Evolutionary conservation across 2,888 invertebrate genomes (phyloP).

Genomic region (Lasioglossum calceatum): DNA sequence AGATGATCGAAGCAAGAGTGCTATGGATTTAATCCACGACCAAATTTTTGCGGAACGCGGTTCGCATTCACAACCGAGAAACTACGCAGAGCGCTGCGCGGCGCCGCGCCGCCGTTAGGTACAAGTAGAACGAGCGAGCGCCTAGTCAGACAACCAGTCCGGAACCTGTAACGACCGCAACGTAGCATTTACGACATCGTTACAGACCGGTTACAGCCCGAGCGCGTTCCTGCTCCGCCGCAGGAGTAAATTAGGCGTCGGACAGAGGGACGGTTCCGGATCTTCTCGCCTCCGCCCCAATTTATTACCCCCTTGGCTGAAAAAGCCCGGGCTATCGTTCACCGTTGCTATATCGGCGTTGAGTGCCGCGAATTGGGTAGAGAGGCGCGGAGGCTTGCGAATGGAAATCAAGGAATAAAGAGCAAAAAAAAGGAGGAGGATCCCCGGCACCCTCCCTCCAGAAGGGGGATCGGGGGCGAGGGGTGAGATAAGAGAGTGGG

Average conservation of each 20-base stretch:
- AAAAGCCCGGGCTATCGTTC: slow-evolving; percentile 1
- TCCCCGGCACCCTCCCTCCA: neutral
- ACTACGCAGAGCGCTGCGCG: neutral
- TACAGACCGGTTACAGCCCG: neutral
- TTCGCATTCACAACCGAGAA: neutral
- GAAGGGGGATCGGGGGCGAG: neutral
- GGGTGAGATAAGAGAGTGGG: slow-evolving; percentile 1
- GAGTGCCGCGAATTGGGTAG: slow-evolving; percentile 15
- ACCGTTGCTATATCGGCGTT: neutral
- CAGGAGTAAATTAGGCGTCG: slow-evolving; percentile 26
- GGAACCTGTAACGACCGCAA: neutral
- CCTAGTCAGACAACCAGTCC: slow-evolving; percentile 1
- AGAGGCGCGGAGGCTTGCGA: neutral
- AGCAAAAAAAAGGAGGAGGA: neutral
- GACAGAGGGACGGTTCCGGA: neutral
- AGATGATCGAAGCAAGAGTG: no score
- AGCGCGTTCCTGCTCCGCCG: neutral
- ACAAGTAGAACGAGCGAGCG: neutral
- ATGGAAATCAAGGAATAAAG: slow-evolving; percentile 37
- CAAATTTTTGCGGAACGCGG: neutral
- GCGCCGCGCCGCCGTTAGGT: neutral
- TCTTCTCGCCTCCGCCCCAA: neutral
- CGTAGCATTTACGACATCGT: slow-evolving; percentile 10
- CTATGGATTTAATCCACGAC: neutral
- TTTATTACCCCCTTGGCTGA: slow-evolving; percentile 16